Base-by-base conservation (phyloP, 2,113 vertebrate species). In the Sardina pilchardus region DNA sequence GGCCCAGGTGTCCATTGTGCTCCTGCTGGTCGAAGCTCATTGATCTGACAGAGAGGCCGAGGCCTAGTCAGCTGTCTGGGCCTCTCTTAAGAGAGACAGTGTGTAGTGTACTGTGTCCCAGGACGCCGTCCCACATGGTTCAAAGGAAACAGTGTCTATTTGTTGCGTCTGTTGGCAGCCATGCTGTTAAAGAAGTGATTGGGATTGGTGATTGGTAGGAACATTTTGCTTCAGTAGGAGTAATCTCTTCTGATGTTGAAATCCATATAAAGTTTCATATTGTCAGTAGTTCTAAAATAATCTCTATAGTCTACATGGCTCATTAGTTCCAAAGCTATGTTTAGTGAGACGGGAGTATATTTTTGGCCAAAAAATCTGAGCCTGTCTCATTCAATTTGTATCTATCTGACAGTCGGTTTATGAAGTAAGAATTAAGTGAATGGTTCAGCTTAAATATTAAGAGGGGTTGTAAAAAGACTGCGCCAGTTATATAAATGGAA, bases 11-110 rank as follows among this genome's bases (percentile, higher is more conserved):
- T 47, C 17, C 26, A 67, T 63, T 83, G 75, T 75, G 14, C 47
- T 16, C 71, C 14, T 63, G 43, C 80, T 88, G 84, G 84, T 88
- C 81, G 59, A 17, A 47, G 48, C 39, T 4, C 47, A 42, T 53
- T 82, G 50, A 85, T 84, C 47, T 21, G 42, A 81, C 67, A 85
- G 14, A 47, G 36, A 82, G 81, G 63, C 48, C 48, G 53, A 82
- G 63, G 63, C 26, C 63, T 71, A 0, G n/a, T 34, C 63, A 71
- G 63, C 63, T 71, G 63, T 71, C 63, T 34, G 26, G 63, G 24
- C 59, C 59, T 4, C 59, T n/a, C 59, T 9, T 21, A n/a, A 63
- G n/a, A 63, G 59, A 24, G 63, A 71, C 30, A 34, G 63, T 71
- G 30, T 67, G 59, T 67, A 24, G 59, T 6, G 53, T 21, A 21